Percentiles rank a stretch among this genome's conserved stretches.
Evolutionary conservation across 1,140 invertebrate species (phyloP).

Genomic region (Listronotus bonariensis): DNA sequence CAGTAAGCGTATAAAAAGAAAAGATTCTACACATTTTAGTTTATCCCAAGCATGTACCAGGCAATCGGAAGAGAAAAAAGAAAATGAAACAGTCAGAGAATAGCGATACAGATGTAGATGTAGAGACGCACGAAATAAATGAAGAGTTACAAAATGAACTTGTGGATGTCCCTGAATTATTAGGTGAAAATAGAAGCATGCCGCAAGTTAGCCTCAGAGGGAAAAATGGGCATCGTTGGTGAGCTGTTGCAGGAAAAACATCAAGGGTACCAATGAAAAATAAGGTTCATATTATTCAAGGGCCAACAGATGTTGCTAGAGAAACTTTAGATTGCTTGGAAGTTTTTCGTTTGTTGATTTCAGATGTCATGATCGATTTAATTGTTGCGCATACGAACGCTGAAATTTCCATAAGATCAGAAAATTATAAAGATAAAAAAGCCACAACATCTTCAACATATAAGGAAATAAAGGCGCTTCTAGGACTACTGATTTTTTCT

Average conservation of each 20-base stretch:
- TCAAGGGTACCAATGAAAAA: too few species aligned
- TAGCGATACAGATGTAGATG: neutral
- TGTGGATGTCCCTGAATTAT: neutral
- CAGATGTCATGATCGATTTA: too few species aligned
- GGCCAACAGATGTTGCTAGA: too few species aligned
- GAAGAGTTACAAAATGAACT: neutral
- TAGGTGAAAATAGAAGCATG: neutral
- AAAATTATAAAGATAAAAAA: slow-evolving; percentile 1
- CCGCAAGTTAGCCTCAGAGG: neutral
- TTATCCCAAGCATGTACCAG: neutral
- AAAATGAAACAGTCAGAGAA: too few species aligned
- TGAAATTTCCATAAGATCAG: too few species aligned
- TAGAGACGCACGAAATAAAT: neutral
- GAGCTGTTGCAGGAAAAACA: neutral
- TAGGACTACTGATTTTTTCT: neutral
- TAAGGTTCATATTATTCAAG: too few species aligned
- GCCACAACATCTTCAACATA: neutral
- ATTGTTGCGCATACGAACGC: too few species aligned
- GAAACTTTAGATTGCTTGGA: too few species aligned
- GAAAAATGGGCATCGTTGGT: neutral
- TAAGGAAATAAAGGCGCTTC: neutral
- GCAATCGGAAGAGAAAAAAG: neutral
- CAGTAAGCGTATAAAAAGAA: neutral
- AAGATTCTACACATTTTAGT: neutral
- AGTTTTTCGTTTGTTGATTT: too few species aligned